Evolutionary conservation across 2,113 vertebrate species (phyloP).

Genomic region (Dromiciops gliroides): DNA sequence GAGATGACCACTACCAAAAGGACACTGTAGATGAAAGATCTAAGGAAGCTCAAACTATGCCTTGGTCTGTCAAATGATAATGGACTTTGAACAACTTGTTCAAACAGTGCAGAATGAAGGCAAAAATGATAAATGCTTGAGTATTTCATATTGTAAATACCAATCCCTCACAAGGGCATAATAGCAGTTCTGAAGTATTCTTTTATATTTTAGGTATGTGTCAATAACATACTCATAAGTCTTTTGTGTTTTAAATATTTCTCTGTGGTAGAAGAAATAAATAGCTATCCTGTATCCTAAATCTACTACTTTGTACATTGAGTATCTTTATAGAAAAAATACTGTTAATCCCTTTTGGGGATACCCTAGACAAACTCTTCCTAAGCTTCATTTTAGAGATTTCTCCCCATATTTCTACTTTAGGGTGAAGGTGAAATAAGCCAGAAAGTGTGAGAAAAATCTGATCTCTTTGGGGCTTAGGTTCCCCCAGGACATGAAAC

Average conservation of each 20-base stretch:
- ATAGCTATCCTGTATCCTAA: neutral
- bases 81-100: neutral
- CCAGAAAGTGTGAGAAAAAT: neutral
- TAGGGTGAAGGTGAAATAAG: neutral
- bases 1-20: neutral
- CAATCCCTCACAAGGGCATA: neutral
- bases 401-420: neutral
- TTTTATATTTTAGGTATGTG: neutral
- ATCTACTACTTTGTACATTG: neutral
- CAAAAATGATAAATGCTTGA: neutral
- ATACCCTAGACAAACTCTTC: neutral
- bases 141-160: neutral
- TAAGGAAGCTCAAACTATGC: neutral
- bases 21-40: neutral
- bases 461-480: neutral
- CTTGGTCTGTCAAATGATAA: neutral
- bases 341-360: neutral
- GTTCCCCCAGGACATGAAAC: neutral
- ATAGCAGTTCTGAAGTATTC: neutral
- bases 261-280: neutral
- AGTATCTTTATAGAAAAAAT: neutral
- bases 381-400: neutral
- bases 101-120: neutral
- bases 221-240: neutral
- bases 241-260: neutral